Conservation (phyloP, 2,888 invertebrate species). For the Drosophila rellima region DNA sequence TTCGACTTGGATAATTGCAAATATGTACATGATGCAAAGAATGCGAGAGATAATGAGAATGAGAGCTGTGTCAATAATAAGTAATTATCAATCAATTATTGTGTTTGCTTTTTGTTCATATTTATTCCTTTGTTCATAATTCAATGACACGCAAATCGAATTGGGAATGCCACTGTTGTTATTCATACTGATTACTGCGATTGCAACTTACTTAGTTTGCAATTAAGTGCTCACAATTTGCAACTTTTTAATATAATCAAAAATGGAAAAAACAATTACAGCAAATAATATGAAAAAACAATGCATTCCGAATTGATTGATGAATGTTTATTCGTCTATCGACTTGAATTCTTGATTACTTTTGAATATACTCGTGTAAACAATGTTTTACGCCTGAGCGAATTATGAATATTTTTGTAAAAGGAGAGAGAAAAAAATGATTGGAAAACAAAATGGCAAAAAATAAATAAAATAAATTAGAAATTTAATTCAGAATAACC, state of each 20-base stretch:
- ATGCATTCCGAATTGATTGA: background rate
- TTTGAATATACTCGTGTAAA: conserved; percentile 14
- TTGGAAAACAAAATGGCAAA: too few relatives aligned
- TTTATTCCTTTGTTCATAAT: conserved; percentile 12
- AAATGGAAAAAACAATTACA: background rate
- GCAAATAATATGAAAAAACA: background rate
- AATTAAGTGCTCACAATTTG: conserved; percentile 15
- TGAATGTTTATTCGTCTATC: conserved; percentile 3
- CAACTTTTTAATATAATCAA: conserved; percentile 7
- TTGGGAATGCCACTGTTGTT: conserved; percentile 14
- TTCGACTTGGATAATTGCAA: conserved; percentile 20
- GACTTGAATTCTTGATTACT: conserved; percentile 45
- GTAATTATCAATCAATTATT: conserved; percentile 56
- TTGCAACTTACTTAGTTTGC: conserved; percentile 13
- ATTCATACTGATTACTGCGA: conserved; percentile 14
- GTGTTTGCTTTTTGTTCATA: conserved; percentile 24
- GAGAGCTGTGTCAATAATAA: conserved; percentile 30
- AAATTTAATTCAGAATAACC: too few relatives aligned
- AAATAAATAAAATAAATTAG: too few relatives aligned
- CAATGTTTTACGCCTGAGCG: conserved; percentile 2
- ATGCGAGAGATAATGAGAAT: background rate
- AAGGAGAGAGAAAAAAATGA: too few relatives aligned
- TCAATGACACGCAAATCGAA: conserved; percentile 22
- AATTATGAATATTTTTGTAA: too few relatives aligned
- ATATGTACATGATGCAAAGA: too few relatives aligned